Evolutionary conservation across 2,113 vertebrate species (phyloP), one percentile per base, ranked within the genome.

Genomic region (Ursus arctos): DNA sequence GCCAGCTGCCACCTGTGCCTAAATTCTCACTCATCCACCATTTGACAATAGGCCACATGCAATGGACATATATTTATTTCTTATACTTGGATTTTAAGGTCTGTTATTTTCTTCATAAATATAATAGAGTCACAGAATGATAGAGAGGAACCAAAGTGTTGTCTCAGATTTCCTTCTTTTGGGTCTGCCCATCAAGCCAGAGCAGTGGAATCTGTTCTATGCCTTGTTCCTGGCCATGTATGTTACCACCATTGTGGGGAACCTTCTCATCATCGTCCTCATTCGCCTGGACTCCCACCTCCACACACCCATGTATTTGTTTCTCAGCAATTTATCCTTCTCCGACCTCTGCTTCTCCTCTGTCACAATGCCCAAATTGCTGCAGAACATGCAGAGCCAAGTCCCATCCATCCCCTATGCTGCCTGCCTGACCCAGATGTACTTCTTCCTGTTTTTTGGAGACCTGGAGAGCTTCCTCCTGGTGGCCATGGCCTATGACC

Each of bases 151-250:
- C 53, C 47, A 71, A 82, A 95, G 89, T 26, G n/a, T 31, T 12
- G 1, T 87, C 79, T 93, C 92, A 43, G 76, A 97, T 63, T 98
- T 98, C 9, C n/a, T 97, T 24, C 77, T 97, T 13, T 47, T 97
- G 84, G 98, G 80, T 6, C 89, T 98, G 61, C 79, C 93, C 14
- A 93, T 94, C 28, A 22, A 47, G 4, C 83, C 91, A 11, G 40
- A 96, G 21, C 40, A 90, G n/a, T 33, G 36, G 12, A 40, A 79
- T 15, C 83, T 97, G 31, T 83, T 97, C 69, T 97, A 84, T 16
- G 11, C 13, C 19, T 3, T 93, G 14, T 77, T 79, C 16, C 76
- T 79, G 76, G 28, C 28, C 7, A 31, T 79, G 26, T 79, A 51
- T 79, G 76, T 79, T 31, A 79, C 28, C 47, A 79, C 47, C 15